Evolutionary conservation across 2,888 invertebrate genomes (phyloP).

Genomic region (Drosophila nr. perissopoda): DNA sequence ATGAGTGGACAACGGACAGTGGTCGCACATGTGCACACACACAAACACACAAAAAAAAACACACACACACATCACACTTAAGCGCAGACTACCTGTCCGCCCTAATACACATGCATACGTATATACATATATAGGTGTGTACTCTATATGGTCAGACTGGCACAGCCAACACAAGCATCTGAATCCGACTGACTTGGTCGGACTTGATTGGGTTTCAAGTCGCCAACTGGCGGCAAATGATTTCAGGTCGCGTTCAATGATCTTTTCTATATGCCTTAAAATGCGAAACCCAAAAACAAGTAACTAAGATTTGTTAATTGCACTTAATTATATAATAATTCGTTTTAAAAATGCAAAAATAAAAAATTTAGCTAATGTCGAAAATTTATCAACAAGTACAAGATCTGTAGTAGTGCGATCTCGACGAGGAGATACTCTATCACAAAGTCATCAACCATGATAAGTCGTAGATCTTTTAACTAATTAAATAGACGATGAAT

Average conservation of each 20-base stretch:
- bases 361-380: slow-evolving; percentile 26
- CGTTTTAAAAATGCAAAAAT: slow-evolving; percentile 38
- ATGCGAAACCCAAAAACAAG: slow-evolving; percentile 13
- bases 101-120: slow-evolving; percentile 37
- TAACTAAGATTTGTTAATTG: slow-evolving; percentile 27
- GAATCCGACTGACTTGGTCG: slow-evolving; percentile 6
- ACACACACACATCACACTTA: background rate
- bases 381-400: slow-evolving; percentile 4
- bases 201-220: slow-evolving; percentile 47
- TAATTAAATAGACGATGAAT: background rate
- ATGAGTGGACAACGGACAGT: slow-evolving; percentile 20
- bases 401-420: no score
- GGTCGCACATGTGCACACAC: slow-evolving; percentile 22
- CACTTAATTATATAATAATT: slow-evolving; percentile 59
- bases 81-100: slow-evolving; percentile 59
- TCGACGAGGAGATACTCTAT: background rate
- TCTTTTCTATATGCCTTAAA: slow-evolving; percentile 51
- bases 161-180: slow-evolving; percentile 19
- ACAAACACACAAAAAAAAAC: background rate
- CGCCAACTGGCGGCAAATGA: slow-evolving; percentile 25
- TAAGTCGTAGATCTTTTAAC: background rate
- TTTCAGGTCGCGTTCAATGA: slow-evolving; percentile 66
- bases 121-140: background rate
- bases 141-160: slow-evolving; percentile 53
- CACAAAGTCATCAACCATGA: background rate